phyloP scores from a whole-genome alignment of 2,797 vertebrate genomes.

The Coendou prehensilis region DNA sequence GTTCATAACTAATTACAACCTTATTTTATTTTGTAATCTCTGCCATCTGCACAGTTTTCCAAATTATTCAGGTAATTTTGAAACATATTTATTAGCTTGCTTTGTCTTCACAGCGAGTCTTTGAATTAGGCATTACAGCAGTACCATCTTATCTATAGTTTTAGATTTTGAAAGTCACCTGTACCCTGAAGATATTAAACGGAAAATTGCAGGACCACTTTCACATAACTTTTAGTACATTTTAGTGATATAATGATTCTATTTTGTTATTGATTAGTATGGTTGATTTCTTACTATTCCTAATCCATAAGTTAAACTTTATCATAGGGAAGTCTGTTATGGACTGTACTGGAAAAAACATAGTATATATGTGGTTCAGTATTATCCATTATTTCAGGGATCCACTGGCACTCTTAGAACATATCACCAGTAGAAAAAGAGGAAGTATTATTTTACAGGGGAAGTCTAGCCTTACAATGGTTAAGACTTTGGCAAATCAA shows the following conservation, averaged over 20 bases:
- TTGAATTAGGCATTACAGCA: not conserved
- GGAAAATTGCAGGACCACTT: not conserved
- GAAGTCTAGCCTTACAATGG: not conserved
- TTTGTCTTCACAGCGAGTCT: not conserved
- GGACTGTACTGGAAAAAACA: not conserved
- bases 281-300: not conserved
- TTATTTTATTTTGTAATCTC: not conserved
- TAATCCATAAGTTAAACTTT: not conserved
- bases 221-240: not conserved
- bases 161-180: not conserved
- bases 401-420: not conserved
- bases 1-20: not conserved
- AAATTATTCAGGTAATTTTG: constrained; percentile 22
- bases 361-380: not conserved
- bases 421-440: not conserved
- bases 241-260: not conserved
- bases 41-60: not conserved
- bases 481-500: not conserved
- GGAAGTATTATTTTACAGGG: not conserved
- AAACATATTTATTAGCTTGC: not conserved
- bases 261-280: no score
- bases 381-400: not conserved
- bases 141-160: not conserved
- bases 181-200: not conserved
- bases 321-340: not conserved